Conservation (phyloP, 2,888 invertebrate genomes). For the Troides aeacus region DNA sequence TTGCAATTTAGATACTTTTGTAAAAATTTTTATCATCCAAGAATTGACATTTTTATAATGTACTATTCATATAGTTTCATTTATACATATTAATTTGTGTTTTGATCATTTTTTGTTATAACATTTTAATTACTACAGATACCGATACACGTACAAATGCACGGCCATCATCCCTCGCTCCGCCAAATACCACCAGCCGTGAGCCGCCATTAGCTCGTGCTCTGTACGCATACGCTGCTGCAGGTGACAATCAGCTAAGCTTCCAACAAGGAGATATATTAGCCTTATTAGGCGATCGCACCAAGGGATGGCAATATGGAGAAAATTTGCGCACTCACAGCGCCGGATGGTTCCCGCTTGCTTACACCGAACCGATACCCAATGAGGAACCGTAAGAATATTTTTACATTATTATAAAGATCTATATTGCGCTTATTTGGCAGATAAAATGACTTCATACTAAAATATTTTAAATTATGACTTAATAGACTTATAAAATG, state of each 20-base stretch:
- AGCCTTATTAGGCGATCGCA: conserved; percentile 92
- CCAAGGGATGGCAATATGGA: conserved; percentile 98
- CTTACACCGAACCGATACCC: conserved; percentile 92
- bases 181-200: conserved; percentile 77
- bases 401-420: neutral
- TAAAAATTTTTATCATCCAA: too few species aligned
- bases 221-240: conserved; percentile 92
- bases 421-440: too few species aligned
- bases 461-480: too few species aligned
- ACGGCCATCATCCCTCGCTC: conserved; percentile 84
- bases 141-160: conserved; percentile 63
- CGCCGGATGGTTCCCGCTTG: conserved; percentile 96
- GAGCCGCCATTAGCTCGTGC: conserved; percentile 91
- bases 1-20: too few species aligned
- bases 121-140: conserved; percentile 42
- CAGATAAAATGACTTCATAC: too few species aligned
- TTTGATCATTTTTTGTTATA: too few species aligned
- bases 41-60: too few species aligned
- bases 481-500: too few species aligned
- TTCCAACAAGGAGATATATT: conserved; percentile 95
- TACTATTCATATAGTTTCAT: too few species aligned
- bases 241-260: conserved; percentile 94
- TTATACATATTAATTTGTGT: too few species aligned
- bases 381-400: conserved; percentile 82
- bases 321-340: conserved; percentile 95